Conservation (phyloP, 2,797 vertebrate species). For the Sebastes itinus region DNA sequence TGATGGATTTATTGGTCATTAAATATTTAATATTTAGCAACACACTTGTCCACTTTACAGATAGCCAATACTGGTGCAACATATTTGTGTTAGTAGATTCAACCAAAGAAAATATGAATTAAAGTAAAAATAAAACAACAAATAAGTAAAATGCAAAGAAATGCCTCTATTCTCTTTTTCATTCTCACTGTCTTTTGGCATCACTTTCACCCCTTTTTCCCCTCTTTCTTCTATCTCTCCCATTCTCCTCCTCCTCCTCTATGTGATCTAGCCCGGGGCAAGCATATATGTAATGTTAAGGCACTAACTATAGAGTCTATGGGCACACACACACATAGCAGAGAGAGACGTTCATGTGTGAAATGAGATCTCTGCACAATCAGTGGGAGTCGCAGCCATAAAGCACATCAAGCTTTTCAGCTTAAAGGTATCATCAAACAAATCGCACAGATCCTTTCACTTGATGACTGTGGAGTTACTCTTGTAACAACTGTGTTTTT, state of each 20-base stretch:
- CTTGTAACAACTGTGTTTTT: constrained; percentile 37
- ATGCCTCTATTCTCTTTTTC: constrained; percentile 41
- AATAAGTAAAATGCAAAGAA: background rate
- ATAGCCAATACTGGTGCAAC: background rate
- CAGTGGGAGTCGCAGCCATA: constrained; percentile 76
- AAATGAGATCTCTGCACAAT: constrained; percentile 79
- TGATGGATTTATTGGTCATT: background rate
- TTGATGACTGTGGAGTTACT: constrained; percentile 49
- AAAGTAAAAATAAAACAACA: background rate
- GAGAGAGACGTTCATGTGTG: constrained; percentile 80
- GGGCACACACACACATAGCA: constrained; percentile 32
- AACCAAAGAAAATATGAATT: background rate
- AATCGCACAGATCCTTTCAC: constrained; percentile 56
- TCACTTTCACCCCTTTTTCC: constrained; percentile 5
- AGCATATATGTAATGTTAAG: constrained; percentile 74
- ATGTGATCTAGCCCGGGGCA: constrained; percentile 70
- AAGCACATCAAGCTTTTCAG: constrained; percentile 65
- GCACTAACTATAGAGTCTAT: constrained; percentile 71
- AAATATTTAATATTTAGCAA: background rate
- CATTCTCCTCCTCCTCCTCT: constrained; percentile 2
- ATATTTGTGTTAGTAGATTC: background rate
- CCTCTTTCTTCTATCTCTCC: constrained; percentile 2
- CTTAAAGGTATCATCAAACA: constrained; percentile 71
- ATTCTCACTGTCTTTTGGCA: constrained; percentile 1
- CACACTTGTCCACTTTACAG: background rate